Evolutionary conservation across 2,113 vertebrate species (phyloP), one percentile per base, ranked within the genome.

Genomic region (Anhinga rufa): DNA sequence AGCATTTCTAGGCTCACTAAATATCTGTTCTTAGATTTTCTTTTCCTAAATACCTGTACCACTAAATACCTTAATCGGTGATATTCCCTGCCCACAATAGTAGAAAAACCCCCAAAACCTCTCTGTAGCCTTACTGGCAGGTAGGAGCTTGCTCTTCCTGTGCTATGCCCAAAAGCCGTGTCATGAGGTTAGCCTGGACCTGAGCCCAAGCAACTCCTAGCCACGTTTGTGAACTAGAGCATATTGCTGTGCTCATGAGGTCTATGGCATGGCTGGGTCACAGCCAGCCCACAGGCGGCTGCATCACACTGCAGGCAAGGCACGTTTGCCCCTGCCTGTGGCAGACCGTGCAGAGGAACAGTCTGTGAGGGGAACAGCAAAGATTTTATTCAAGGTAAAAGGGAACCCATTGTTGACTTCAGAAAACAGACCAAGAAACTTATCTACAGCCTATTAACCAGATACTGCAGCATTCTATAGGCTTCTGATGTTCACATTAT

Each of bases 401-500:
- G 34, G 17, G 21, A 88, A 81, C 14, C 21, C 65, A 24, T 12
- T 2, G 12, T 8, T 12, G 20, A 5, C 55, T 93, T 92, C 76
- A 86, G 91, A 86, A 96, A 96, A 76, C 44, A 91, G 61, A 75
- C 31, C 44, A 51, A 61, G 44, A 76, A 76, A 86, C 65, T 79
- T 79, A 79, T 61, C 88, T 92, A 8, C 66, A 79, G 70, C 25
- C 66, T 69, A 85, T 94, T 94, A 92, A 82, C 88, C 89, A 87
- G 84, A 64, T 28, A 25, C 44, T 61, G 61, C 74, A 49, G 57
- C 40, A 16, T 65, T 1, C 15, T 38, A 52, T 15, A 32, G 57
- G n/a, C 66, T 95, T 82, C 90, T 95, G 93, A 96, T 88, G 87
- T 72, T 90, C 92, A 62, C 66, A 26, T 95, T 95, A 82, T 69